Base-by-base conservation (phyloP, 2,888 invertebrate species). In the Eupithecia dodoneata region DNA sequence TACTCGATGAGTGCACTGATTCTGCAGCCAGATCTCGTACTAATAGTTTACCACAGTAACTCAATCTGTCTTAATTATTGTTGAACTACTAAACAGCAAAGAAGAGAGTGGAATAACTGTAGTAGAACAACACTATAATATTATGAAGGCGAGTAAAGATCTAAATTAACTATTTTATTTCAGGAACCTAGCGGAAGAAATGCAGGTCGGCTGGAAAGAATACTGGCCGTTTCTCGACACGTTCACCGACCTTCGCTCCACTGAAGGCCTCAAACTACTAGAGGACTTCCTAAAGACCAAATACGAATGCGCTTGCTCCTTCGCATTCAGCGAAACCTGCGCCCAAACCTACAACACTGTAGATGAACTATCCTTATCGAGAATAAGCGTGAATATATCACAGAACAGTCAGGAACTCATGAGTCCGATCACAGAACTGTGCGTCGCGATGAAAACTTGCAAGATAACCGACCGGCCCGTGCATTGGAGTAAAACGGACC, bases 191-290 rank as follows among this genome's bases (percentile, higher is more conserved):
- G 98, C 98, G 0, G 96, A 96, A 80, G 96, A 97, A 89, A 96
- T 96, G 89, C 96, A 97, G 74, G 96, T 98, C 0, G 96, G 96
- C 12, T 99, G 99, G 99, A 97, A 96, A 79, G 99, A 99, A 87
- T 98, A 98, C 92, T 99, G 99, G 99, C 97, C 97, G 7, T 99
- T 99, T 89, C 93, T 99, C 15, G 97, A 97, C 83, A 96, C 96
- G 2, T 98, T 98, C 90, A 96, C 97, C 0, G 97, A 99, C 90
- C 95, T 99, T 7, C 92, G 97, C 0, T 96, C 97, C 0, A 87
- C 93, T 0, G 97, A 97, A 75, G 99, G 99, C 0, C 94, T 99
- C 10, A 86, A 91, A 0, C 93, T 96, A 66, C 90, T 99, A 12
- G 99, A 99, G 88, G 95, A 95, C 69, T 97, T 97, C 92, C 93